A percentile compares a stretch with the other conserved stretches of the same genome.
These are phyloP conservation scores for Pollicipes pollicipes DNA, from an alignment of 1,140 invertebrate genomes.

Conservation along the genomic window DNA sequence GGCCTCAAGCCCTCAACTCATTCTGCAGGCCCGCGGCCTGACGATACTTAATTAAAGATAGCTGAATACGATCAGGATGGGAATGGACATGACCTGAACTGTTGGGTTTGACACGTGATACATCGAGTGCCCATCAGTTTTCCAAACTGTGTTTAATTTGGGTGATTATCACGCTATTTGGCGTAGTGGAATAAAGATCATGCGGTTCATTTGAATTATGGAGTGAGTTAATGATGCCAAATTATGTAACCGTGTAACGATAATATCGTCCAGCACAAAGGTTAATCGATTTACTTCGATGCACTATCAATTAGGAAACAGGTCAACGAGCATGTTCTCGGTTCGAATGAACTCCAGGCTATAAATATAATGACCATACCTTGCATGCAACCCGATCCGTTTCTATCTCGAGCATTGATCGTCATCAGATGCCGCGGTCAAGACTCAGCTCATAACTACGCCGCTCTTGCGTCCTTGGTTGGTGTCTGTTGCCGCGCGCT, in stretches of 20 bases:
- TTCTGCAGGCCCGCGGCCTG: not conserved
- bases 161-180: not conserved
- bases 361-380: too few relatives aligned
- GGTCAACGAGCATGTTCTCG: too few relatives aligned
- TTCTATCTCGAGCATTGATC: too few relatives aligned
- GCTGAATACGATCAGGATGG: not conserved
- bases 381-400: too few relatives aligned
- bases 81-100: not conserved
- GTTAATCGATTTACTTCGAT: not conserved
- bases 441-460: too few relatives aligned
- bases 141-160: not conserved
- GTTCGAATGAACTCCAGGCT: too few relatives aligned
- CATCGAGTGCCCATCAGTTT: not conserved
- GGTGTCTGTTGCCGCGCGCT: too few relatives aligned
- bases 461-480: too few relatives aligned
- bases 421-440: too few relatives aligned
- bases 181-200: not conserved
- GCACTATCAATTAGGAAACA: not conserved
- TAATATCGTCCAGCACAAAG: not conserved
- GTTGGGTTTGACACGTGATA: not conserved
- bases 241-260: not conserved
- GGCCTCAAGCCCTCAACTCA: too few relatives aligned
- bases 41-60: not conserved
- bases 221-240: not conserved
- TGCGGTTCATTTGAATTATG: not conserved